Base-by-base conservation (phyloP, 2,888 invertebrate species). In the Blera fallax region DNA sequence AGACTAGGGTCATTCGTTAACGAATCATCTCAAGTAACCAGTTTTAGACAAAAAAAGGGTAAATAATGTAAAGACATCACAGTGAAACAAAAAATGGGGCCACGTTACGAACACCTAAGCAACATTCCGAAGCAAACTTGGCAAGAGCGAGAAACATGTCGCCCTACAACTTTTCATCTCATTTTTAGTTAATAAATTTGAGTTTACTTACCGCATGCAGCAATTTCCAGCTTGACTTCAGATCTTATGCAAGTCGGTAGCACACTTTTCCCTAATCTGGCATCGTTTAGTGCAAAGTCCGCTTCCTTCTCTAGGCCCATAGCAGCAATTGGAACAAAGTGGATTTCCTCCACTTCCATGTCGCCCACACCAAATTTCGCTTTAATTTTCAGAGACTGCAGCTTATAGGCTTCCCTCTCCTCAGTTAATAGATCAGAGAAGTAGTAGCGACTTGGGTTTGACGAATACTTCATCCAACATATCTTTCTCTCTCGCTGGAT, bases 381-480 rank as follows among this genome's bases (percentile, higher is more conserved):
- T 78, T 93, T 90, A 74, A 97, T 94, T 87, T 95, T 94, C 2
- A 95, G 94, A 64, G 92, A 92, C 70, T 93, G 92, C 40, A 89
- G 89, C 24, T 92, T 91, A 43, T 90, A 90, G 58, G 93, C 92
- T 82, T 92, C 91, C 50, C 89, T 89, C 32, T 89, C 90, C 1
- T 82, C 88, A 76, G 67, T 91, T 91, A 91, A 93, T 89, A 92
- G 93, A 88, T 96, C 95, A 60, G 94, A 94, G 7, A 96, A 90
- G 45, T 91, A 90, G 90, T 96, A 96, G 58, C 95, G 93, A 79
- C 95, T 95, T 11, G 97, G 97, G 88, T 94, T 94, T 2, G 94
- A 94, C 77, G 96, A 95, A 90, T 95, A 94, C 94, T 95, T 96
- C 92, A 96, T 95, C 97, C 97, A 97, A 97, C 97, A 97, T 88